phyloP scores from a whole-genome alignment of 2,888 invertebrate species.

The Caenorhabditis sp. region DNA sequence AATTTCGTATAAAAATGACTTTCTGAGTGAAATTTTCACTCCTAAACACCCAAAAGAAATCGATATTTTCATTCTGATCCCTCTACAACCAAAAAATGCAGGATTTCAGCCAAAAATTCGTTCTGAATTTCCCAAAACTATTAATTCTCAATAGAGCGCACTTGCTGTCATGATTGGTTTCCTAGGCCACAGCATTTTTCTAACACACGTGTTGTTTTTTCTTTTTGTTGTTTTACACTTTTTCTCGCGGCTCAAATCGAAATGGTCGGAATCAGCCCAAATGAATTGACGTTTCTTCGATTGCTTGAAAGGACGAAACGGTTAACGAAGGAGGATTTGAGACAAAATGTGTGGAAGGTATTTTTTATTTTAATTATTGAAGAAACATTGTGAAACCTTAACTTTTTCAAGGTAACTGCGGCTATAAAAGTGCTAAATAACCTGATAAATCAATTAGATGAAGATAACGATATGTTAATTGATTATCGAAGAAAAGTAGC shows the following conservation, averaged over 20 bases:
- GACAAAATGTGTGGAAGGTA: constrained; percentile 39
- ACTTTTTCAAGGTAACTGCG: constrained; percentile 22
- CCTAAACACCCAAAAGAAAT: too few species aligned
- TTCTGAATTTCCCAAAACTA: too few species aligned
- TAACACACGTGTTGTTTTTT: constrained; percentile 6
- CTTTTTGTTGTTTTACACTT: constrained; percentile 6
- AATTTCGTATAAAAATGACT: too few species aligned
- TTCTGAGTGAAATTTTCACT: too few species aligned
- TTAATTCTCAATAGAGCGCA: constrained; percentile 10
- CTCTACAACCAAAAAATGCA: too few species aligned
- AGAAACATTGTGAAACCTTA: neutral
- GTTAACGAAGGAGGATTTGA: constrained; percentile 48
- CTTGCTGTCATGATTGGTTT: constrained; percentile 15
- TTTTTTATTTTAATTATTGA: neutral
- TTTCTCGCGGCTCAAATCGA: neutral
- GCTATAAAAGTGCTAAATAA: constrained; percentile 40
- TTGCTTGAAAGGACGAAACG: constrained; percentile 59
- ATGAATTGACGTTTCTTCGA: constrained; percentile 60
- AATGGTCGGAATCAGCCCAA: constrained; percentile 24
- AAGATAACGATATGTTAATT: constrained; percentile 3
- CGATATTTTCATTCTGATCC: too few species aligned
- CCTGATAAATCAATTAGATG: constrained; percentile 34
- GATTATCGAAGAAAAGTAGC: constrained; percentile 56
- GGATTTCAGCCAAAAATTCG: too few species aligned
- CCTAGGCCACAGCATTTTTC: constrained; percentile 18